Base-by-base conservation (phyloP, 2,113 vertebrate species). In the Oncorhynchus nerka region DNA sequence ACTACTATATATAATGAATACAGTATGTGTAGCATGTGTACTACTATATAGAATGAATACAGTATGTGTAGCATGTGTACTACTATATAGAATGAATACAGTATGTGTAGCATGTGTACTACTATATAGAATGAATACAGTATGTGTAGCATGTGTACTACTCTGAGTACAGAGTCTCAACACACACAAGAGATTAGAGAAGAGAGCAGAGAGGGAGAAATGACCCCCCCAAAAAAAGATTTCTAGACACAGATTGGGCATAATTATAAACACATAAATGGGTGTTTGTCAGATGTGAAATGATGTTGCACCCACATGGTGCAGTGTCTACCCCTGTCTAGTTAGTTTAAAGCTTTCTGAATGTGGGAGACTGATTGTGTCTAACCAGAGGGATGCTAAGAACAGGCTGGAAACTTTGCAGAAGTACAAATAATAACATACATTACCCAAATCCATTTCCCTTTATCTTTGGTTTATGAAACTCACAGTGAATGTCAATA, bases 201-300 rank as follows among this genome's bases (percentile, higher is more conserved):
- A 57, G 26, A 55, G 5, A 51, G 69, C 4, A 13, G 9, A 57
- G 26, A 68, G 15, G 69, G 16, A 30, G 19, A 30, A 30, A 67
- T 39, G 8, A 0, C 39, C 8, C 9, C 2, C 39, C 8, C 39
- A 28, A 7, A 2, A 16, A 30, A 8, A 28, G 15, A 51, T 13
- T 19, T 5, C 2, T 12, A 70, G 73, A 87, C 28, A 80, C 80
- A 85, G 80, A 70, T 77, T 83, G 79, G 78, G 83, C 79, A 76
- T 28, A 65, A 77, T 77, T 75, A 62, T 77, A 51, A 0, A 24
- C 0, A 75, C 64, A 70, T 75, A 86, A 74, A 80, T 65, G 77
- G 76, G 30, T 57, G 30, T 82, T 80, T 81, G 76, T 80, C 72
- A 68, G 74, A 39, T 79, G 79, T 83, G 66, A 79, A 79, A 84